Conservation (phyloP, 2,888 invertebrate species). For the Standfussiana lucernea region DNA sequence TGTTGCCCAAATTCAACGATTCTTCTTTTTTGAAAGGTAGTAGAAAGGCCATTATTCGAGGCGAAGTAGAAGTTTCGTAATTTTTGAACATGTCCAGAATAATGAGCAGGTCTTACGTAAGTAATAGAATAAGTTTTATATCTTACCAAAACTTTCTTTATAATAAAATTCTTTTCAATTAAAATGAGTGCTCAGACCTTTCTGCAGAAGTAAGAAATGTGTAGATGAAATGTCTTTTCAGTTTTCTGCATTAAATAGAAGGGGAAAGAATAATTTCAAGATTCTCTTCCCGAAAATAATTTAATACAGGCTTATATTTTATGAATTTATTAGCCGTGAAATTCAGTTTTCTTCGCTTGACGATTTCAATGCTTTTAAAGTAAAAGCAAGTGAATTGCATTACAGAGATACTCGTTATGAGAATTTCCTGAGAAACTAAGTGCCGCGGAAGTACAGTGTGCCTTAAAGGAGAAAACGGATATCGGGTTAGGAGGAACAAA, state of each 20-base stretch:
- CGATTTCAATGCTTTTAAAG: constrained; percentile 65
- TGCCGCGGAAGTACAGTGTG: constrained; percentile 60
- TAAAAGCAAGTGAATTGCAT: constrained; percentile 66
- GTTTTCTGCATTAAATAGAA: constrained; percentile 9
- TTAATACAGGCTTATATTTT: constrained; percentile 57
- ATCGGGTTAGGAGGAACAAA: constrained; percentile 71
- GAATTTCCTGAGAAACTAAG: constrained; percentile 68
- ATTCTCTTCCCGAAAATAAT: constrained; percentile 40
- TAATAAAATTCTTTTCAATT: constrained; percentile 50
- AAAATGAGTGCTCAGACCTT: constrained; percentile 34
- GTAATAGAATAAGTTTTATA: constrained; percentile 72
- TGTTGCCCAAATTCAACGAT: constrained; percentile 74
- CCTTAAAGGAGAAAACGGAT: constrained; percentile 71
- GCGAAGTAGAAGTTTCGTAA: constrained; percentile 65
- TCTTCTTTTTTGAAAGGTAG: constrained; percentile 72
- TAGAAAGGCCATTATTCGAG: constrained; percentile 64
- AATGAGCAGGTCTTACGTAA: constrained; percentile 69
- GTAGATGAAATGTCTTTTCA: constrained; percentile 25
- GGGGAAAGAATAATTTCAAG: constrained; percentile 21
- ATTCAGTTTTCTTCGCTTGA: constrained; percentile 57
- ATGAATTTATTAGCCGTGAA: constrained; percentile 57
- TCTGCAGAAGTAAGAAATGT: constrained; percentile 30
- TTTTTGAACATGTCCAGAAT: constrained; percentile 72
- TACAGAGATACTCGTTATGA: constrained; percentile 62
- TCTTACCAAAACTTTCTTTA: constrained; percentile 41